Evolutionary conservation across 2,888 invertebrate genomes (phyloP), one percentile per base, ranked within the genome.

Genomic region (Callyntrura guangdongensis): DNA sequence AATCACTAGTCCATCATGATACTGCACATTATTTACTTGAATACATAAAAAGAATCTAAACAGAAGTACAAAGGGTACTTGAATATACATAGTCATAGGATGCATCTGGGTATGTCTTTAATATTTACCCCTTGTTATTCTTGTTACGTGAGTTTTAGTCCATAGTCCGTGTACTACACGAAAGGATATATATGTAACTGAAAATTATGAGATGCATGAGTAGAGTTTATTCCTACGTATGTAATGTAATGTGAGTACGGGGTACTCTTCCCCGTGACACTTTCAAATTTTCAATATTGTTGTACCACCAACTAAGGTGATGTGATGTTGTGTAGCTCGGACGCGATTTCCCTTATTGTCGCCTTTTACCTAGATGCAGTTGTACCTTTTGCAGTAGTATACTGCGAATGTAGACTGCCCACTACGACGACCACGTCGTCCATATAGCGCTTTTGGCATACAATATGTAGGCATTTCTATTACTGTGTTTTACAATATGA

Each of bases 251-350:
- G 6, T 36, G 36, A 6, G 36, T 36, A 36, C 3, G 2, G 36
- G 36, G 36, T 36, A 36, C 17, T 61, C 22, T 61, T 69, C 49
- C 53, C 69, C 25, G 49, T 84, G 84, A 69, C 84, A 69, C 84
- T 84, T 84, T 84, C 84, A 47, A 84, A 84, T 53, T 25, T 14
- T 20, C 77, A 49, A 77, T 20, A n/a, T 20, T 22, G 53, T 45
- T 45, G 22, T 25, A 45, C 72, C 20, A 61, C 8, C 61, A 61
- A 14, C 36, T 36, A 36, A 36, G 36, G 36, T 36, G 36, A 36
- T 4, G 36, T 36, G 36, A 36, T 4, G 36, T 36, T 36, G 36
- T 20, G 61, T 61, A 9, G 61, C 61, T 61, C 59, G 6, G 59
- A 59, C n/a, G n/a, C 6, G 17, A 59, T 61, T 61, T 61, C 22